Conservation (phyloP, 2,113 vertebrate species). For the Regulus satrapa region DNA sequence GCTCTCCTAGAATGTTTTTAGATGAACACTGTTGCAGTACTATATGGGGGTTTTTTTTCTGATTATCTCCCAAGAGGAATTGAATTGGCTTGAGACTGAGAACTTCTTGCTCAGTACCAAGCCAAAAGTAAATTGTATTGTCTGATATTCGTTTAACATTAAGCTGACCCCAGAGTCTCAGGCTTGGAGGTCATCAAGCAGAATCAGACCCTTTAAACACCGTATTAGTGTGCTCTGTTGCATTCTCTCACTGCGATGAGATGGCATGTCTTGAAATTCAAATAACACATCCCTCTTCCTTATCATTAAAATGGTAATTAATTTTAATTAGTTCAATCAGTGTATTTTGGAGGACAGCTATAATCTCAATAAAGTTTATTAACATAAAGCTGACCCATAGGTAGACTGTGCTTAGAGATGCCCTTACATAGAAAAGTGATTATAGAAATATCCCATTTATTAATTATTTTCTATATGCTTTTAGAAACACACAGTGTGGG, state of each 20-base stretch:
- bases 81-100: background rate
- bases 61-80: background rate
- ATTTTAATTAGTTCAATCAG: background rate
- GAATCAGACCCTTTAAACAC: background rate
- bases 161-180: background rate
- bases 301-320: background rate
- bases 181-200: background rate
- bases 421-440: background rate
- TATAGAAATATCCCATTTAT: background rate
- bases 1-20: background rate
- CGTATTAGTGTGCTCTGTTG: background rate
- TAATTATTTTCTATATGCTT: background rate
- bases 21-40: background rate
- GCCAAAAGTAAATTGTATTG: background rate
- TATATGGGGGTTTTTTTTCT: background rate
- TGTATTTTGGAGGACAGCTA: background rate
- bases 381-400: background rate
- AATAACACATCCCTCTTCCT: background rate
- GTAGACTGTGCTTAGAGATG: background rate
- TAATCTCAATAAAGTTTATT: background rate
- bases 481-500: accelerated
- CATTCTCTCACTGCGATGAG: background rate
- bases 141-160: background rate
- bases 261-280: background rate
- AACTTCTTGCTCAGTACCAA: background rate